Conservation (phyloP, 2,113 vertebrate species). For the Trichomycterus rosablanca region DNA sequence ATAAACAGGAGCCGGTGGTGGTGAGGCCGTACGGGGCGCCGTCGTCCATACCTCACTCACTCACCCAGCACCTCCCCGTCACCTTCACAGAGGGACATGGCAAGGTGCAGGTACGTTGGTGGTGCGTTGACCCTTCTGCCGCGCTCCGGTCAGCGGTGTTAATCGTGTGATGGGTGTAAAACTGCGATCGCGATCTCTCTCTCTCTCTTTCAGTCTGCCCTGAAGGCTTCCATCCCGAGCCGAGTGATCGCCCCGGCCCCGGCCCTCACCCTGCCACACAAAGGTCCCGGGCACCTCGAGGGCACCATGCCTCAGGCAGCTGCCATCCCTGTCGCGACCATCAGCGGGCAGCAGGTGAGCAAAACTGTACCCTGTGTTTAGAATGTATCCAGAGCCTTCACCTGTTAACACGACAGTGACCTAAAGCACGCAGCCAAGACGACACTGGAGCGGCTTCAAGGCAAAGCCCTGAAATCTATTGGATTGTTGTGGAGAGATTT, state of each 20-base stretch:
- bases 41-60: conserved; percentile 60
- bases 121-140: no score
- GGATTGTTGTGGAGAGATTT: no score
- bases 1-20: conserved; percentile 94
- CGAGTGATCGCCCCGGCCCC: conserved; percentile 96
- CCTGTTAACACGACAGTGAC: no score
- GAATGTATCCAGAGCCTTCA: not conserved
- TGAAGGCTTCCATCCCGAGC: conserved; percentile 89
- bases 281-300: conserved; percentile 89
- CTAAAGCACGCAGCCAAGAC: no score
- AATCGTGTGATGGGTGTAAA: not conserved
- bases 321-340: conserved; percentile 95
- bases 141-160: no score
- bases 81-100: conserved; percentile 86
- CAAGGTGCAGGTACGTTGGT: conserved; percentile 72
- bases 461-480: no score
- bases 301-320: conserved; percentile 79
- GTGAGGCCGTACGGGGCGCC: conserved; percentile 78
- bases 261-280: conserved; percentile 80
- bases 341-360: conserved; percentile 92
- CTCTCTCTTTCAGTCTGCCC: conserved; percentile 67
- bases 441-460: no score
- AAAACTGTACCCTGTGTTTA: no score
- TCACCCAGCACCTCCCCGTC: conserved; percentile 76
- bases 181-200: no score